phyloP scores from a whole-genome alignment of 2,888 invertebrate species.

The Nasonovia ribisnigri region DNA sequence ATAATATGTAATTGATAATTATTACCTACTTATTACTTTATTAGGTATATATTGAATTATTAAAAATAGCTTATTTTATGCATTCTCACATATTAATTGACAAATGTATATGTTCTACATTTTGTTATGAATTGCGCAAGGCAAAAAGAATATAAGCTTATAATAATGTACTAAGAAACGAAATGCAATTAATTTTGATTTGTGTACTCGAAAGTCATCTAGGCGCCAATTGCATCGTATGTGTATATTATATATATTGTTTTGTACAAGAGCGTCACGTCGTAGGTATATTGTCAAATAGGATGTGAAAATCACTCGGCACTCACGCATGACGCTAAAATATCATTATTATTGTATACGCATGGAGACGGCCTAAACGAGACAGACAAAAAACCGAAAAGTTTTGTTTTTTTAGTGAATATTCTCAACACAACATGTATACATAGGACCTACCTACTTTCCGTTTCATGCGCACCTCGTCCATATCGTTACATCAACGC shows the following conservation, averaged over 20 bases:
- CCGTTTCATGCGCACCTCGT: conserved; percentile 4
- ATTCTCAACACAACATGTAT: not conserved
- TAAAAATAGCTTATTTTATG: no score
- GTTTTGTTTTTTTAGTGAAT: conserved; percentile 9
- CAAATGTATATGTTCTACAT: not conserved
- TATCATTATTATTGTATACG: not conserved
- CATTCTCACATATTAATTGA: no score
- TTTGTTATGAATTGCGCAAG: not conserved
- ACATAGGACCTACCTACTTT: not conserved
- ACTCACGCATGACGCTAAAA: not conserved
- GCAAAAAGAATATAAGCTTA: not conserved
- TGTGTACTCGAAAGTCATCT: not conserved
- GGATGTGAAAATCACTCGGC: conserved; percentile 16
- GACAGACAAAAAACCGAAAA: not conserved
- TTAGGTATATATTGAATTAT: not conserved
- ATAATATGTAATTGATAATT: not conserved
- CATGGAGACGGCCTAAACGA: not conserved
- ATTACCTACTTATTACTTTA: not conserved
- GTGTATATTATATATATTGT: not conserved
- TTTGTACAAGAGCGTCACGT: not conserved
- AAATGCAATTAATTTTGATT: not conserved
- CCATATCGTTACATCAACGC: not conserved
- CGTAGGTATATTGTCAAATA: conserved; percentile 2
- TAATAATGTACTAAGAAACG: not conserved
- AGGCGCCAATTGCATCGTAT: not conserved